Conservation (phyloP, 2,797 vertebrate species). For the Sphenodon punctatus region DNA sequence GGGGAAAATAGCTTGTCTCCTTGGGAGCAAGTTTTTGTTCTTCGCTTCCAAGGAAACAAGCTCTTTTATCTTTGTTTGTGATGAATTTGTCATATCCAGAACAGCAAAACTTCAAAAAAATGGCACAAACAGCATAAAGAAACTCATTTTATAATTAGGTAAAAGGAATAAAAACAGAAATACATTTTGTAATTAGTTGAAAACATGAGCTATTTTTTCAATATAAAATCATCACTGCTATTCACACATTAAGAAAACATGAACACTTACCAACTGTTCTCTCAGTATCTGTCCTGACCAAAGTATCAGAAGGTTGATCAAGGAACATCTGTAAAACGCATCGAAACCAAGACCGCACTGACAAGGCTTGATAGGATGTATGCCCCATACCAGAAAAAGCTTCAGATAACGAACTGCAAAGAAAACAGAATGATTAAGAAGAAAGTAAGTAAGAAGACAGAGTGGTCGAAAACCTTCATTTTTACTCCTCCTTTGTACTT, state of each 20-base stretch:
- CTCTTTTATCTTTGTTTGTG: conserved; percentile 69
- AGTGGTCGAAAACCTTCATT: neutral
- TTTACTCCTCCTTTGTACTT: no score
- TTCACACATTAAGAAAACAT: conserved; percentile 32
- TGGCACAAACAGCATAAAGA: conserved; percentile 45
- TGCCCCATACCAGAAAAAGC: conserved; percentile 73
- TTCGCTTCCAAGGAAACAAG: conserved; percentile 66
- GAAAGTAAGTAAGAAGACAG: neutral
- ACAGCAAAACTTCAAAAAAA: conserved; percentile 60
- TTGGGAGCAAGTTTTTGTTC: conserved; percentile 65
- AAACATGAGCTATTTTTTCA: conserved; percentile 51
- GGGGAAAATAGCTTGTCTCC: conserved; percentile 60
- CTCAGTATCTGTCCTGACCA: conserved; percentile 72
- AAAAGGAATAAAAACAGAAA: conserved; percentile 63
- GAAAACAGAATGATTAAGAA: neutral
- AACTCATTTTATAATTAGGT: conserved; percentile 60
- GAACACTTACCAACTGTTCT: conserved; percentile 70
- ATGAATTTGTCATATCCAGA: conserved; percentile 63
- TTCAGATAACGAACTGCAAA: conserved; percentile 82
- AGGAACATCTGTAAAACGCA: conserved; percentile 93
- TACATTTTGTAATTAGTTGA: conserved; percentile 54
- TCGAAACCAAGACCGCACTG: conserved; percentile 91
- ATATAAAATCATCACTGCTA: conserved; percentile 37
- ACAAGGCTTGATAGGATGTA: conserved; percentile 84
- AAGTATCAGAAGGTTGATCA: conserved; percentile 78